A percentile compares a stretch with the other conserved stretches of the same genome.
phyloP scores from a whole-genome alignment of 2,797 vertebrate species.

The Acanthurus leucopareius region DNA sequence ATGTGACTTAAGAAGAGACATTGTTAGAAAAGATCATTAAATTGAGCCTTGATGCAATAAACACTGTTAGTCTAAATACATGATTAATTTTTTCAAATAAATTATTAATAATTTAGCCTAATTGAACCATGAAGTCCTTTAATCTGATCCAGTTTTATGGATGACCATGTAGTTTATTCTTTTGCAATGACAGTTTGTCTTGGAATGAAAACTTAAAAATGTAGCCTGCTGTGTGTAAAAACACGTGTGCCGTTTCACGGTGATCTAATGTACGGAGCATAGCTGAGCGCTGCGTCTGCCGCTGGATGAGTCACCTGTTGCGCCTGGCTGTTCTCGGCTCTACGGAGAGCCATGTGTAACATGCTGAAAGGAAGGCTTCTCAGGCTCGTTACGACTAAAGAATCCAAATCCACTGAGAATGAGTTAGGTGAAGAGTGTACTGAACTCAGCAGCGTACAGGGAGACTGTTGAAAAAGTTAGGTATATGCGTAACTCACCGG shows the following conservation, averaged over 20 bases:
- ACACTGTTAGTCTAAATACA: not conserved
- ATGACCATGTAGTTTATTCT: no score
- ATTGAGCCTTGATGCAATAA: not conserved
- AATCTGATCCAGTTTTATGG: not conserved
- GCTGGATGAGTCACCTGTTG: constrained; percentile 75
- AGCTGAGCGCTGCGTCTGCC: constrained; percentile 15
- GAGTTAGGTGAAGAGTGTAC: not conserved
- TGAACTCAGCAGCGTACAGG: not conserved
- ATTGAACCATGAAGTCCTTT: not conserved
- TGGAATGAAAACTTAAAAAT: no score
- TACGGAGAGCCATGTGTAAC: constrained; percentile 36
- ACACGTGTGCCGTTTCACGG: not conserved
- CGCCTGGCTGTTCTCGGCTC: constrained; percentile 28
- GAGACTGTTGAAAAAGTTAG: not conserved
- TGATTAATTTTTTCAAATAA: not conserved
- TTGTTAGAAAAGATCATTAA: no score
- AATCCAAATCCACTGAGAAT: fast-evolving
- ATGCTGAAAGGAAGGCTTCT: not conserved
- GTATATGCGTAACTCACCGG: constrained; percentile 61
- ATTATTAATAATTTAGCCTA: not conserved
- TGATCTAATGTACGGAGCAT: not conserved
- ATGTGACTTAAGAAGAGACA: no score
- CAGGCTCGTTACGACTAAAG: not conserved
- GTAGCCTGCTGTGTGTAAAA: not conserved
- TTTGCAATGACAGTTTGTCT: not conserved